A percentile compares a stretch with the other conserved stretches of the same genome.
These are phyloP conservation scores for Sclerodermus sp. DNA, from an alignment of 2,888 invertebrate genomes.

Conservation along the genomic window DNA sequence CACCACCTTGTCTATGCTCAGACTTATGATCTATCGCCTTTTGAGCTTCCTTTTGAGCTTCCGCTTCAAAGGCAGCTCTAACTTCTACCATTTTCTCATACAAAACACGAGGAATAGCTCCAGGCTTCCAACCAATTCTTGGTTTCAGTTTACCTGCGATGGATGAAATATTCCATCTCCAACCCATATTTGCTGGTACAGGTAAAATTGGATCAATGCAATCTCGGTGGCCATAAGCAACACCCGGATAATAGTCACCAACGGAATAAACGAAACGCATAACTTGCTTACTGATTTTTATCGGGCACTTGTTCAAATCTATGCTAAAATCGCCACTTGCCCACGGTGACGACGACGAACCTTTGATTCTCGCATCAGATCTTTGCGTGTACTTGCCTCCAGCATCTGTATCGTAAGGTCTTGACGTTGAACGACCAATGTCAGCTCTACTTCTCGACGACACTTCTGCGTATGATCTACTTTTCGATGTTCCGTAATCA, in stretches of 20 bases:
- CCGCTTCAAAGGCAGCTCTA: slow-evolving; percentile 11
- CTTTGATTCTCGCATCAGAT: neutral
- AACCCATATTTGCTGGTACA: slow-evolving; percentile 52
- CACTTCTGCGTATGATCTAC: too few species aligned
- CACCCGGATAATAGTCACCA: slow-evolving; percentile 42
- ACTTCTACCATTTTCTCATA: slow-evolving; percentile 28
- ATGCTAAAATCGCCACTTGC: slow-evolving; percentile 23
- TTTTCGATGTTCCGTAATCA: neutral
- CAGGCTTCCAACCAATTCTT: slow-evolving; percentile 50
- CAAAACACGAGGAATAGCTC: slow-evolving; percentile 37
- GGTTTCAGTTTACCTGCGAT: slow-evolving; percentile 35
- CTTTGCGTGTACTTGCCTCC: neutral
- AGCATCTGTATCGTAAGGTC: neutral
- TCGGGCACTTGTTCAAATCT: slow-evolving; percentile 7
- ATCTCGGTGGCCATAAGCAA: slow-evolving; percentile 41
- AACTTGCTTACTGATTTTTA: slow-evolving; percentile 20
- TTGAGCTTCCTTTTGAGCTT: slow-evolving; percentile 8
- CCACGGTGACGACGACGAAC: slow-evolving; percentile 1
- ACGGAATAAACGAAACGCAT: slow-evolving; percentile 43
- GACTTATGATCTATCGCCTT: too few species aligned
- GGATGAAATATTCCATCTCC: slow-evolving; percentile 45
- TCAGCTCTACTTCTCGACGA: too few species aligned
- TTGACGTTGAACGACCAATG: neutral
- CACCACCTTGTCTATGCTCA: too few species aligned
- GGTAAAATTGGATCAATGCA: slow-evolving; percentile 38